Evolutionary conservation across 1,140 invertebrate species (phyloP).

Genomic region (Wasmannia auropunctata): DNA sequence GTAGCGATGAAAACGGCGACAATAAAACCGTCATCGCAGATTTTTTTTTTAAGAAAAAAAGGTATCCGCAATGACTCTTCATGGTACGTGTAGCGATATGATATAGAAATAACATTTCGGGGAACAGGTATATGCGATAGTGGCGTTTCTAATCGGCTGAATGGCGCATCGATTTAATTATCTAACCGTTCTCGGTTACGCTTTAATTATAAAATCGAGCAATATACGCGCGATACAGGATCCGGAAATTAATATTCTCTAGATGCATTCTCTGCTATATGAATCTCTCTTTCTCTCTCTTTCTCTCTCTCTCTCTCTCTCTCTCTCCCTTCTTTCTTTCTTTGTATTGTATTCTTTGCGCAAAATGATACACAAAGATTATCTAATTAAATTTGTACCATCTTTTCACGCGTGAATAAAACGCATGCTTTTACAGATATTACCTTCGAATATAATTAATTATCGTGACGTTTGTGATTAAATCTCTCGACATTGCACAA

Average conservation of each 20-base stretch:
- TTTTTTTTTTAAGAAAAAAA: not conserved
- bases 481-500: not conserved
- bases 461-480: not conserved
- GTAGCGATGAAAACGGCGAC: not conserved
- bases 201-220: constrained; percentile 63
- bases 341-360: constrained; percentile 27
- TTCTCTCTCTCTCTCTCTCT: not conserved
- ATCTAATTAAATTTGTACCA: constrained; percentile 45
- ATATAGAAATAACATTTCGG: constrained; percentile 29
- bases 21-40: not conserved
- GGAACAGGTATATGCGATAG: not conserved
- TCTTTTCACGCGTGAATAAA: not conserved
- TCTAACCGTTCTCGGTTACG: constrained; percentile 46
- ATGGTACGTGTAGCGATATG: not conserved
- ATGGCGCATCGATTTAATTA: constrained; percentile 57
- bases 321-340: not conserved
- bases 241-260: constrained; percentile 60
- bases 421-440: not conserved
- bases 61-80: not conserved
- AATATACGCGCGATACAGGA: not conserved
- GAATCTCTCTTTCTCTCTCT: not conserved
- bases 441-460: constrained; percentile 10
- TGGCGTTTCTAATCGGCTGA: constrained; percentile 14
- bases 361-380: constrained; percentile 17
- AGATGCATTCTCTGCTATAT: constrained; percentile 1